Evolutionary conservation across 2,888 invertebrate species (phyloP), one percentile per base, ranked within the genome.

Genomic region (Pachymerium ferrugineum): DNA sequence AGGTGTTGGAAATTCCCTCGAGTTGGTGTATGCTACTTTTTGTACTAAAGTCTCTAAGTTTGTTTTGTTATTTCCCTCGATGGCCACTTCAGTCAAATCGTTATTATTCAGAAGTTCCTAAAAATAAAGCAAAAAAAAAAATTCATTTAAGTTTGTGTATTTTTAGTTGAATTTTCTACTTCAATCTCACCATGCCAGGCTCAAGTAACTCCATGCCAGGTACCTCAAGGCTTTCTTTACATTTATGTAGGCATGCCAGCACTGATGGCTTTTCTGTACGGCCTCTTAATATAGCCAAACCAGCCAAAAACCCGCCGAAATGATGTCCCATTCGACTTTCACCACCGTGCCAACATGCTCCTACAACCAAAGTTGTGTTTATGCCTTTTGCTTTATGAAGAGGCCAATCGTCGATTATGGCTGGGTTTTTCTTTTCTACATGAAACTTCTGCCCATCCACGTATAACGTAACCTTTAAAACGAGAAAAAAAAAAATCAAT

Each of bases 391-490:
- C 94, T 8, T 95, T 94, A 82, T 98, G 98, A 62, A 99, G 86
- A 0, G 98, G 97, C 97, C 97, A 98, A 85, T 99, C 99, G 82
- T 99, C 98, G 81, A 99, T 94, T 70, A 99, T 94, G 84, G 98
- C 97, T 0, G 97, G 96, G 78, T 94, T 96, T 81, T 90, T 89
- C 80, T 91, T 87, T 79, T 87, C 88, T 72, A 84, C 83, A 74
- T 86, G 85, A 78, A 87, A 89, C 67, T 89, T 85, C 80, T 90
- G 89, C 0, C 97, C 97, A 83, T 97, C 97, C 76, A 97, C 89
- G 82, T 88, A 92, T 75, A 97, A 86, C 77, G 79, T 79, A 16
- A 83, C 80, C 83, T 84, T 76, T 5, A 77, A 75, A 35, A 14
- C 67, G 6, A 38, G 19, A 73, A 35, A 38, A 38, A 16, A 14